Evolutionary conservation across 2,113 vertebrate species (phyloP), one percentile per base, ranked within the genome.

Genomic region (Odocoileus virginianus): DNA sequence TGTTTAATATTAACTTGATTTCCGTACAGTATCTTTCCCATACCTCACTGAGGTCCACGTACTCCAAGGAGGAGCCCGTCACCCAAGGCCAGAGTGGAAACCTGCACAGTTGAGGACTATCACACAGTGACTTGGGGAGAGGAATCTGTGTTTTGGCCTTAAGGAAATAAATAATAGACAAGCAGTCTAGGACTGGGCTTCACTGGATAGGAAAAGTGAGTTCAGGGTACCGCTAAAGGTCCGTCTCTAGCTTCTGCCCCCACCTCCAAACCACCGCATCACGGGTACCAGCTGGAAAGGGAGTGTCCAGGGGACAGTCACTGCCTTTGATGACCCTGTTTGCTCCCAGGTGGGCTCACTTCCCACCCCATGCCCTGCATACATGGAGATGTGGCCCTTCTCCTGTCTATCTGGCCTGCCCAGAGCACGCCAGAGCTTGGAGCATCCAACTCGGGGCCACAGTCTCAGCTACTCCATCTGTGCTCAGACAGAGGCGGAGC

Each of bases 1-100:
- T 33, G n/a, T 33, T 58, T 30, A 4, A 2, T n/a, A 12, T 4
- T 52, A 13, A 36, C 78, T 25, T 54, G 23, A 6, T 47, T 33
- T 55, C 36, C 13, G 0, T 1, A 4, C n/a, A 28, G 67, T 16
- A 8, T 3, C 47, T 58, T 61, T 40, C 9, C 9, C 6, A 0
- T 9, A 11, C 4, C 28, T 40, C 7, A 2, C 54, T 1, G 15
- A 25, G 86, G n/a, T 36, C 86, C 2, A 6, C 23, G 11, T 0
- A 3, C 52, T 60, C 54, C 27, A 2, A 28, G 47, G 50, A 74
- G 55, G 40, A 33, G 15, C 47, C 55, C 1, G 1, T 33, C 30
- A 8, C 16, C 36, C 40, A 19, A 2, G 0, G 25, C 55, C 19
- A 3, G 27, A 21, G 81, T 0, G 5, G 11, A 27, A 28, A 2